These are phyloP conservation scores for Seriola rivoliana DNA, from an alignment of 2,113 vertebrate genomes.

Conservation along the genomic window DNA sequence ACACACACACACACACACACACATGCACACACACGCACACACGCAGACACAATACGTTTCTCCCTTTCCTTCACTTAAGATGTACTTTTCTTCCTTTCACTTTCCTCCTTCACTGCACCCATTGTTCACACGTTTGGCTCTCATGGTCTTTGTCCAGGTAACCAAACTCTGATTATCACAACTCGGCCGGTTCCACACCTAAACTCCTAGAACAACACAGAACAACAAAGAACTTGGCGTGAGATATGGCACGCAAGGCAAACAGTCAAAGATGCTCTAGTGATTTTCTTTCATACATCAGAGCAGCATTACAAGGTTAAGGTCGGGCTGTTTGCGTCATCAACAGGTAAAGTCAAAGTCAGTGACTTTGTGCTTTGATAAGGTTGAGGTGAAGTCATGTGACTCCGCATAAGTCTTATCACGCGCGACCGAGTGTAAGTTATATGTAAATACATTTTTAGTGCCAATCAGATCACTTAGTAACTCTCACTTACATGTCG, in stretches of 20 bases:
- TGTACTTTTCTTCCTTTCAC: not conserved
- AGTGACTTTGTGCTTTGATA: not conserved
- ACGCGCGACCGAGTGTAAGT: no score
- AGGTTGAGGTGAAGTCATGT: not conserved
- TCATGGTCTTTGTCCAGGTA: not conserved
- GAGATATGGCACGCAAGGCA: not conserved
- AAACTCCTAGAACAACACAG: not conserved
- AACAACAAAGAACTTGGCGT: not conserved
- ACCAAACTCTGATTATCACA: not conserved
- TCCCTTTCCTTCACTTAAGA: not conserved
- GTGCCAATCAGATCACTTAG: no score
- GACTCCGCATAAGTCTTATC: not conserved
- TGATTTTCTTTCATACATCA: not conserved
- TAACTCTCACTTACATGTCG: not conserved
- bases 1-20: slow-evolving; percentile 4
- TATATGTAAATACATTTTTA: no score
- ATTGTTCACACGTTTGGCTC: not conserved
- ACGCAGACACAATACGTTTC: not conserved
- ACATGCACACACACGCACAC: not conserved
- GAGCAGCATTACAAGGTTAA: not conserved
- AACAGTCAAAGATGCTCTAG: not conserved
- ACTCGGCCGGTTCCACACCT: not conserved
- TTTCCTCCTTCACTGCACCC: not conserved
- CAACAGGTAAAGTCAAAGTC: no score
- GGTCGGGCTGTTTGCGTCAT: no score